Percentiles rank a stretch among this genome's conserved stretches.
phyloP scores from a whole-genome alignment of 2,888 invertebrate genomes.

The Epistrophella euchroma region DNA sequence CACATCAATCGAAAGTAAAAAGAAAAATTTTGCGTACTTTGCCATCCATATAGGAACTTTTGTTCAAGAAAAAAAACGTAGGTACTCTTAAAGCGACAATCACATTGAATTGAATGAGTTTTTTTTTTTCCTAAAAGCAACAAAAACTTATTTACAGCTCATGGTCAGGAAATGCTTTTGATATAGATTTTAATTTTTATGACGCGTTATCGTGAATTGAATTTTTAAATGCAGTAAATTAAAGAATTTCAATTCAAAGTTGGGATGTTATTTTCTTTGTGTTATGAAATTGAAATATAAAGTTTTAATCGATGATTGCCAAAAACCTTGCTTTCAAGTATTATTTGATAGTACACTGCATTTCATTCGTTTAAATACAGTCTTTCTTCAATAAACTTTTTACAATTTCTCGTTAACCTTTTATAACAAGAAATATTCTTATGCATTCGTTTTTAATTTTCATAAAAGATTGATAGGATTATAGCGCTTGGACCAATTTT shows the following conservation, averaged over 20 bases:
- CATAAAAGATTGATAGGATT: too few relatives aligned
- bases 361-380: too few relatives aligned
- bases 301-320: too few relatives aligned
- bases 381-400: too few relatives aligned
- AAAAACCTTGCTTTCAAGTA: too few relatives aligned
- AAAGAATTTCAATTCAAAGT: background rate
- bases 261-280: background rate
- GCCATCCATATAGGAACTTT: background rate
- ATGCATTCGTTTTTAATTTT: too few relatives aligned
- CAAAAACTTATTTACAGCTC: slow-evolving; percentile 2
- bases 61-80: background rate
- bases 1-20: slow-evolving; percentile 19
- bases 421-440: too few relatives aligned
- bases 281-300: too few relatives aligned
- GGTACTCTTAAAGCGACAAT: background rate
- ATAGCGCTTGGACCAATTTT: too few relatives aligned
- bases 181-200: background rate
- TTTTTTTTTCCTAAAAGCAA: background rate
- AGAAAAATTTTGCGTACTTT: background rate
- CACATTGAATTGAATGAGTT: background rate
- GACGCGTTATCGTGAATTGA: background rate
- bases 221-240: background rate
- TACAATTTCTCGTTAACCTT: too few relatives aligned
- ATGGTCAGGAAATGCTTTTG: slow-evolving; percentile 29
- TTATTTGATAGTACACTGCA: too few relatives aligned